A percentile compares a stretch with the other conserved stretches of the same genome.
Evolutionary conservation across 2,888 invertebrate genomes (phyloP).

Genomic region (Amaurobius ferox): DNA sequence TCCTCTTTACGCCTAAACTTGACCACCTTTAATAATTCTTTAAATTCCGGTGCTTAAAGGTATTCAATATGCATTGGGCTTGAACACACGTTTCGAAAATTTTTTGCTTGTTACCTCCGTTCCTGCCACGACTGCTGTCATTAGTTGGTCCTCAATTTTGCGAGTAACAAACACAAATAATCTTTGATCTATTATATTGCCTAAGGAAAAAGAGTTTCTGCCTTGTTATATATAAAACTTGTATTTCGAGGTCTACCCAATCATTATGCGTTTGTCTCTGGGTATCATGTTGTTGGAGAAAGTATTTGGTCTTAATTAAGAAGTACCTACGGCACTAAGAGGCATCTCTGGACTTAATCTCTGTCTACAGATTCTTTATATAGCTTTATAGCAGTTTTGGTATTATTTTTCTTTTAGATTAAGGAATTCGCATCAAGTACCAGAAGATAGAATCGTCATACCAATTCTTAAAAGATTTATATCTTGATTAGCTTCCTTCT

Average conservation of each 20-base stretch:
- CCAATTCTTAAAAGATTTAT: no score
- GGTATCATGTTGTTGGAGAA: conserved; percentile 20
- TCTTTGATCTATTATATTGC: conserved; percentile 20
- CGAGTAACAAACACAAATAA: conserved; percentile 42
- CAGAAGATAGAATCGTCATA: no score
- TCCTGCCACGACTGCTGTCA: neutral
- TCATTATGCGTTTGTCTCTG: conserved; percentile 28
- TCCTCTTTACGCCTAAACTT: no score
- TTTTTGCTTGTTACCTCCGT: no score
- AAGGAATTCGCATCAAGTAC: no score
- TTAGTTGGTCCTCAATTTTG: neutral
- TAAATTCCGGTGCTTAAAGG: no score
- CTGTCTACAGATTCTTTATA: neutral
- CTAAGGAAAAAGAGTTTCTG: neutral
- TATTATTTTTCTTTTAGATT: no score
- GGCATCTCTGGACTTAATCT: neutral
- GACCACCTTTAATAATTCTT: no score
- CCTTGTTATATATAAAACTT: conserved; percentile 14
- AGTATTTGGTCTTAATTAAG: conserved; percentile 23
- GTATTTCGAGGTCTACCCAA: neutral
- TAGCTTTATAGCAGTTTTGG: no score
- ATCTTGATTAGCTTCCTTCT: no score
- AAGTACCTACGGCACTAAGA: conserved; percentile 17
- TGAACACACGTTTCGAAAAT: no score
- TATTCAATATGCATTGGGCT: no score